Conservation (phyloP, 2,797 vertebrate genomes). For the Alca torda region DNA sequence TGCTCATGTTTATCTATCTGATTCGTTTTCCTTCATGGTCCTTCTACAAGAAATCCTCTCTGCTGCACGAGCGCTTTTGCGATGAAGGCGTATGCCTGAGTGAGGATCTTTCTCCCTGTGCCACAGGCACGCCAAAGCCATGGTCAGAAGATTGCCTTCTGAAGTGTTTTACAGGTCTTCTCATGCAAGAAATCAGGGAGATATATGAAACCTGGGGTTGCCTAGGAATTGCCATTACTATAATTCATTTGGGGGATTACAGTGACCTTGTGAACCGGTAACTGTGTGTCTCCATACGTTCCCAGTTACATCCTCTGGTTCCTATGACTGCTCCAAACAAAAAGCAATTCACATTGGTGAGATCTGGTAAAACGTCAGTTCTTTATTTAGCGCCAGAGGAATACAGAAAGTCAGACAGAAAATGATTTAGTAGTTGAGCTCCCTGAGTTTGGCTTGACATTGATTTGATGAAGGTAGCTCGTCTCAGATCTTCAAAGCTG, state of each 20-base stretch:
- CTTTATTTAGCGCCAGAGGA: background rate
- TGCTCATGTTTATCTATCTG: background rate
- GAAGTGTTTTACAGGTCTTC: background rate
- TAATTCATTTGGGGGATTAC: rapidly evolving
- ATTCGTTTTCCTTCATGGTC: background rate
- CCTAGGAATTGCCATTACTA: background rate
- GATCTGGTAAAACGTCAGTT: background rate
- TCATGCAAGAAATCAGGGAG: background rate
- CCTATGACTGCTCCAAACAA: background rate
- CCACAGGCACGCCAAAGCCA: background rate
- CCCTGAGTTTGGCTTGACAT: background rate
- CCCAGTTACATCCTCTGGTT: background rate
- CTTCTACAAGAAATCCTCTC: background rate
- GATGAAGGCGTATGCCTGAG: rapidly evolving
- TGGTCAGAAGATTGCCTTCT: background rate
- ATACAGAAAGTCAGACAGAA: background rate
- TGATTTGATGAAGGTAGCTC: background rate
- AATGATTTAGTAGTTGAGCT: background rate
- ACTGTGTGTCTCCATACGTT: background rate
- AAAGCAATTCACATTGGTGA: background rate
- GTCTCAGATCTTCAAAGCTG: background rate
- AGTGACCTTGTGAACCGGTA: background rate
- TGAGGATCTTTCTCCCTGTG: background rate
- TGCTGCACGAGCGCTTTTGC: background rate
- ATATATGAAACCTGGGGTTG: background rate